Evolutionary conservation across 2,113 vertebrate species (phyloP), one percentile per base, ranked within the genome.

Genomic region (Pomatostomus ruficeps): DNA sequence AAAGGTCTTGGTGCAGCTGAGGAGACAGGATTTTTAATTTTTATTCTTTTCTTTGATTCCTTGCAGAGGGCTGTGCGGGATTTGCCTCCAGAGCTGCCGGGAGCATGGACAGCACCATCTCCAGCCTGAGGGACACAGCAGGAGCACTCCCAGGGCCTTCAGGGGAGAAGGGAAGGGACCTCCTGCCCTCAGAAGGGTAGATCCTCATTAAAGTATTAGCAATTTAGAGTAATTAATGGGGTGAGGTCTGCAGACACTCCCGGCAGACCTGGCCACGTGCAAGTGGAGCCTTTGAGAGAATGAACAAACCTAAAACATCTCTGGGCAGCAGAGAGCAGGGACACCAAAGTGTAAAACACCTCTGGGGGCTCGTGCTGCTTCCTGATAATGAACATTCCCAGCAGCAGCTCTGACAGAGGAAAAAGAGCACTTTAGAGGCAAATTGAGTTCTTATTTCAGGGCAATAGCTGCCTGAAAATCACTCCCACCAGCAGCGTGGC

Each of bases 261-360:
- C 40, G 72, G 29, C 33, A 79, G 29, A 54, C n/a, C 3, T 67
- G 20, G 9, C 20, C 49, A 5, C 1, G 0, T 4, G 13, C 11
- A 54, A 72, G 54, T 4, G 3, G 29, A 80, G 20, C 12, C 36
- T 48, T 57, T 9, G n/a, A 12, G 22, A 35, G 40, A 29, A 51
- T 5, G 14, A 13, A 7, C 0, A 3, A 13, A 26, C 14, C 16
- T 20, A 25, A 78, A 70, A 51, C 4, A 12, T 1, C 16, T 5
- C 11, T 3, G 17, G 7, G 22, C 46, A 70, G 7, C 43, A 14
- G 51, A 52, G 6, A 78, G n/a, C n/a, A 65, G 38, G 23, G 15
- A 14, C 18, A 5, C 4, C 17, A 10, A 5, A 13, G 24, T n/a
- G 70, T 55, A 23, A 20, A 57, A 49, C 15, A 43, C 28, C 48